phyloP scores from a whole-genome alignment of 1,140 invertebrate species.

The Chrysomallon squamiferum region DNA sequence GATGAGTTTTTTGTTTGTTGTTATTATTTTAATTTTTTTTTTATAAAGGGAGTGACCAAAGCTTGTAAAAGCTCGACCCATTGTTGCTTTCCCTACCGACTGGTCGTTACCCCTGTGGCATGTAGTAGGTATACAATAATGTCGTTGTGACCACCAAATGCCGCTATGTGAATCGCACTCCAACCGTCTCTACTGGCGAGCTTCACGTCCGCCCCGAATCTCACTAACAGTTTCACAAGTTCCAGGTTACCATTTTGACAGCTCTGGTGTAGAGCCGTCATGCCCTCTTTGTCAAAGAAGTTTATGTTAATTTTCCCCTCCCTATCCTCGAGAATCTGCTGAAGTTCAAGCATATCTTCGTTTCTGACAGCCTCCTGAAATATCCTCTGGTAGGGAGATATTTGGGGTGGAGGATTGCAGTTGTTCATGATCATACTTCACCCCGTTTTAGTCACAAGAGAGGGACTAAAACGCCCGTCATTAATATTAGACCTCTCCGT shows the following conservation, averaged over 20 bases:
- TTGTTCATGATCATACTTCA: background rate
- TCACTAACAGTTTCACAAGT: conserved; percentile 66
- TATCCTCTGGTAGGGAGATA: conserved; percentile 47
- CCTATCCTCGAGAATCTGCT: conserved; percentile 58
- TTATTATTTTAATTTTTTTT: too few relatives aligned
- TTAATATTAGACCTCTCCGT: too few relatives aligned
- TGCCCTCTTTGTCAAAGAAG: conserved; percentile 64
- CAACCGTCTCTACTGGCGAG: conserved; percentile 67
- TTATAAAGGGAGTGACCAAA: too few relatives aligned
- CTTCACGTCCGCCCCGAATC: conserved; percentile 66
- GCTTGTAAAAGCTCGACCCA: too few relatives aligned
- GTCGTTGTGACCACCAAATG: conserved; percentile 65
- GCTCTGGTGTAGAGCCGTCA: conserved; percentile 66
- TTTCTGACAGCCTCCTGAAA: conserved; percentile 61
- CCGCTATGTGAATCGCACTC: conserved; percentile 67
- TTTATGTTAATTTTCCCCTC: conserved; percentile 64
- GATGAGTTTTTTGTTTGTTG: too few relatives aligned
- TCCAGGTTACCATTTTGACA: conserved; percentile 66
- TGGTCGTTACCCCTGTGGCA: background rate
- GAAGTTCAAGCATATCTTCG: conserved; percentile 59
- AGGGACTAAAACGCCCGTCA: too few relatives aligned
- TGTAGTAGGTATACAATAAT: conserved; percentile 57
- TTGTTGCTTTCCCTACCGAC: too few relatives aligned
- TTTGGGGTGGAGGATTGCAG: conserved; percentile 5
- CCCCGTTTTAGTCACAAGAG: too few relatives aligned